phyloP scores from a whole-genome alignment of 1,140 invertebrate species.

The Atta colombica region DNA sequence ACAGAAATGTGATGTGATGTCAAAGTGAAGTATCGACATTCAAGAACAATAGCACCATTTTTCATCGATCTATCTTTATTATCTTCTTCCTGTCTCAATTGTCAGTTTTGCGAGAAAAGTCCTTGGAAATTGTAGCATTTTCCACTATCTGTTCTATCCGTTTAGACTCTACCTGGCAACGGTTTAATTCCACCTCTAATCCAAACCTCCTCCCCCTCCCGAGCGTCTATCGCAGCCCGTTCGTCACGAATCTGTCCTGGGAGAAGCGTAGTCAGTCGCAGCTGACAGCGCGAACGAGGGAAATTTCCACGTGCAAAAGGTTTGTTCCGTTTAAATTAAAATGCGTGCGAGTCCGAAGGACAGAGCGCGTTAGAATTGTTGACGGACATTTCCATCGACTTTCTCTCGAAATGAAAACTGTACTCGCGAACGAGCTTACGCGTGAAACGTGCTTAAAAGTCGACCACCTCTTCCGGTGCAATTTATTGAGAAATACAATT shows the following conservation, averaged over 20 bases:
- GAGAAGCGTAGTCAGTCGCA: conserved; percentile 70
- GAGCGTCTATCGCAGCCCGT: conserved; percentile 23
- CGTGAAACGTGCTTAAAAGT: conserved; percentile 16
- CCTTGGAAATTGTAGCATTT: background rate
- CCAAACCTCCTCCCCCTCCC: background rate
- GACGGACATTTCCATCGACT: conserved; percentile 41
- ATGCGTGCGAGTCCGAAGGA: conserved; percentile 16
- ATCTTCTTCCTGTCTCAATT: background rate
- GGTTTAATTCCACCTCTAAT: conserved; percentile 47
- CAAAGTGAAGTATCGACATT: conserved; percentile 11
- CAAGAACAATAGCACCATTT: conserved; percentile 1
- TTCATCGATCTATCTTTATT: background rate
- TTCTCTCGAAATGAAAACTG: conserved; percentile 19
- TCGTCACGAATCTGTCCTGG: conserved; percentile 56
- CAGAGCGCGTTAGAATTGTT: conserved; percentile 36
- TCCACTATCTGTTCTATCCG: background rate
- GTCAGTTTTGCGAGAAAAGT: background rate
- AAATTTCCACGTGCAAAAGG: conserved; percentile 68
- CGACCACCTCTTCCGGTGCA: background rate
- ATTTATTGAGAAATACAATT: conserved; percentile 42
- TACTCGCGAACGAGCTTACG: conserved; percentile 1
- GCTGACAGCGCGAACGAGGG: conserved; percentile 66
- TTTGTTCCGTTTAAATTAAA: conserved; percentile 66
- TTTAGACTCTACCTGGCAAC: conserved; percentile 30
- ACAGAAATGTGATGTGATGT: background rate